phyloP scores from a whole-genome alignment of 2,888 invertebrate genomes.

The Caenorhabditis panamensis region DNA sequence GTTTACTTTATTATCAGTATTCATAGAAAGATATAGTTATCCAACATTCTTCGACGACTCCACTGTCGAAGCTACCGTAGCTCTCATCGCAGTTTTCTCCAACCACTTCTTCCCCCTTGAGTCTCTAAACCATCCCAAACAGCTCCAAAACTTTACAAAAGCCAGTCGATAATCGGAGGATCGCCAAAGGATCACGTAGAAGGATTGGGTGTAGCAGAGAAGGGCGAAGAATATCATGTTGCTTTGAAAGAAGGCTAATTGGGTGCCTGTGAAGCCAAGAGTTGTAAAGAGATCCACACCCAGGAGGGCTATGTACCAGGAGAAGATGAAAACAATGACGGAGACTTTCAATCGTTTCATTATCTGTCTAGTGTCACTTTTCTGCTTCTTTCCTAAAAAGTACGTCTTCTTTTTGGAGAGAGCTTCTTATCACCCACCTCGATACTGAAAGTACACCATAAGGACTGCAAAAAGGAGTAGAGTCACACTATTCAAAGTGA shows the following conservation, averaged over 20 bases:
- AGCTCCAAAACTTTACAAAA: slow-evolving; percentile 40
- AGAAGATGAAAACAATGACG: slow-evolving; percentile 38
- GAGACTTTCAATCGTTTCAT: slow-evolving; percentile 43
- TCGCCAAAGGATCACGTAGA: slow-evolving; percentile 54
- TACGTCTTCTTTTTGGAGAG: neutral
- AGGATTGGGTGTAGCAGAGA: slow-evolving; percentile 50
- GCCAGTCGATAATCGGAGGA: slow-evolving; percentile 54
- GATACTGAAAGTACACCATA: slow-evolving; percentile 23
- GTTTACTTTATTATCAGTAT: no score
- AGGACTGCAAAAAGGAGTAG: slow-evolving; percentile 19
- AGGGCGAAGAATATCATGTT: slow-evolving; percentile 58
- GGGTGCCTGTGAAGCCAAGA: slow-evolving; percentile 30
- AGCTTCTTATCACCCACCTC: slow-evolving; percentile 2
- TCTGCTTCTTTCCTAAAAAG: slow-evolving; percentile 39
- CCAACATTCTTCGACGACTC: slow-evolving; percentile 24
- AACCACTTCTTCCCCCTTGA: slow-evolving; percentile 11
- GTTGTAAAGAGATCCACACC: slow-evolving; percentile 39
- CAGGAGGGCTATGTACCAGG: slow-evolving; percentile 44
- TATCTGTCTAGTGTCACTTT: slow-evolving; percentile 36
- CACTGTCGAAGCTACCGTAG: slow-evolving; percentile 20
- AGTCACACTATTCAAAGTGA: slow-evolving; percentile 17
- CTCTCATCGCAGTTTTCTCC: slow-evolving; percentile 15
- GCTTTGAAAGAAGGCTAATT: slow-evolving; percentile 32
- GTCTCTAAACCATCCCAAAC: slow-evolving; percentile 20
- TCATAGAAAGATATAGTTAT: no score